Evolutionary conservation across 2,888 invertebrate species (phyloP), one percentile per base, ranked within the genome.

Genomic region (Acanthopleura granulata): DNA sequence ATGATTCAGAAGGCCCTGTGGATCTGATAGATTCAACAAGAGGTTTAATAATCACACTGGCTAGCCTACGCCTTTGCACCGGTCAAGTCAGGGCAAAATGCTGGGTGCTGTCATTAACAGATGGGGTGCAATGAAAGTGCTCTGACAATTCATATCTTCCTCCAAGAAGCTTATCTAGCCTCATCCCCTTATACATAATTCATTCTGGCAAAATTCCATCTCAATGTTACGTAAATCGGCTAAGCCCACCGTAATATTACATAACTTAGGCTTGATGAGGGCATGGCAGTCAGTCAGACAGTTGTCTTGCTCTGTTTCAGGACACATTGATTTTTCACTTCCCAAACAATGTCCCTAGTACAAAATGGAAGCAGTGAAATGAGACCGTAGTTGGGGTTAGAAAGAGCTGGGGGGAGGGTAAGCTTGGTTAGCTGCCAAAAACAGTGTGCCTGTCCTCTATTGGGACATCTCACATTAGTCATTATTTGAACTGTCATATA

Each of bases 131-230:
- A 22, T 1, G n/a, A 57, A 6, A 57, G 22, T 40, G 40, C 40
- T 40, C 9, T 12, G 22, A 57, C 57, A 57, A 57, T 57, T 57
- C 22, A 22, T 57, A 57, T 57, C n/a, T n/a, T 57, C 22, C 57
- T 57, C n/a, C 22, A 57, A 57, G 57, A 18, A 57, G 57, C 57
- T 57, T 57, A 57, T 57, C 57, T 57, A 57, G 22, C 57, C 6
- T 57, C n/a, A 57, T 57, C 57, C 57, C 57, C 57, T 57, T 18
- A 57, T 57, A 57, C 18, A 57, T 57, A 57, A 57, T 57, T 57
- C 57, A 57, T 57, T 12, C n/a, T n/a, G 18, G 22, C 57, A n/a
- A 57, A 57, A 57, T 57, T 57, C 57, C 57, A 57, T n/a, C 57
- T 57, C n/a, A 57, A 12, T 22, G 22, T 57, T 57, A 57, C 57